Conservation (phyloP, 2,113 vertebrate genomes). For the Clarias macrocephalus region DNA sequence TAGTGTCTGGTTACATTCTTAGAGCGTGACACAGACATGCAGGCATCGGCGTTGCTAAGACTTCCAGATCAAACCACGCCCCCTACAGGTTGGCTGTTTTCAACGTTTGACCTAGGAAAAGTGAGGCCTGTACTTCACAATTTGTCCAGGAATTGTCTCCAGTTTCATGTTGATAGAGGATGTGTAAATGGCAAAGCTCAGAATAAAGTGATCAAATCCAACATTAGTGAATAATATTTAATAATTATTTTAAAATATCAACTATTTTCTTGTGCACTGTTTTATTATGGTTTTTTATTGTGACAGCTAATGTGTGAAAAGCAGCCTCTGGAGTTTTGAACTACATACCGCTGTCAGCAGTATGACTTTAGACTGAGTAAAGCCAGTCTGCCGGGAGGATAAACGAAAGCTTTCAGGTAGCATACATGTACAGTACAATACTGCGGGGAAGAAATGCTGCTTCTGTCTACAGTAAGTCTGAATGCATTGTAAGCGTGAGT, state of each 20-base stretch:
- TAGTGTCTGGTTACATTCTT: too few species aligned
- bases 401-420: neutral
- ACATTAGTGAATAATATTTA: neutral
- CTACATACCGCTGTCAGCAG: neutral
- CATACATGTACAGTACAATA: neutral
- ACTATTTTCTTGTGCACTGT: neutral
- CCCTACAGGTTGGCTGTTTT: too few species aligned
- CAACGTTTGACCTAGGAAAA: too few species aligned
- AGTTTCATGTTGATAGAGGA: neutral
- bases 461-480: conserved; percentile 2
- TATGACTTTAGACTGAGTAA: neutral
- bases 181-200: neutral
- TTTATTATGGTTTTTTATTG: neutral
- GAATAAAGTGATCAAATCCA: neutral
- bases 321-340: neutral
- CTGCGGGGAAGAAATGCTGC: neutral
- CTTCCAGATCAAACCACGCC: too few species aligned
- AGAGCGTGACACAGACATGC: too few species aligned
- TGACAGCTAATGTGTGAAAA: neutral
- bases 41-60: too few species aligned
- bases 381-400: neutral
- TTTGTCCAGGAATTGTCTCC: too few species aligned
- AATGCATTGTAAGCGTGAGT: neutral
- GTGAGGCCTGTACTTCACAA: too few species aligned
- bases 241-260: neutral